Base-by-base conservation (phyloP, 2,888 invertebrate genomes). In the Pachydiplax longipennis region DNA sequence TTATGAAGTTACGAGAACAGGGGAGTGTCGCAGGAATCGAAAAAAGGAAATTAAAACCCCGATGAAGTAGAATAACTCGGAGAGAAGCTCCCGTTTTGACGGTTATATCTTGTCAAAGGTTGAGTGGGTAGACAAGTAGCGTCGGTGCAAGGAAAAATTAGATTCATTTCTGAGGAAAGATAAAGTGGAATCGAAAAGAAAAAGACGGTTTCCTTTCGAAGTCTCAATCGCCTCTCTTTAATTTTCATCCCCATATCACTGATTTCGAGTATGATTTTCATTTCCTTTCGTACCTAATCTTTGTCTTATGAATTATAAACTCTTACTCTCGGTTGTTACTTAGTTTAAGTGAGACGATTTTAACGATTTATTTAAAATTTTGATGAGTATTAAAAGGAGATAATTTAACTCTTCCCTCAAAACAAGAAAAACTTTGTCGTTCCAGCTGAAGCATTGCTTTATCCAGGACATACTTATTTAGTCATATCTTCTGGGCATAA, bases 11-110 rank as follows among this genome's bases (percentile, higher is more conserved):
- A 40, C 37, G 81, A 6, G 58, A 5, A 31, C 18, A 35, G 83
- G 58, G 83, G 48, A 81, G 81, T 12, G 65, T 3, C 35, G 83
- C 40, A 37, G 35, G 87, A 87, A 87, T 37, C 65, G 65, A 87
- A 87, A 87, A 87, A 87, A 87, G 87, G 87, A 87, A 87, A 87
- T 87, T 87, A 87, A 87, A 83, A 87, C 61, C 87, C 31, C 73
- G 73, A 25, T 31, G 73, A 31, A 73, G 73, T 31, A 25, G 73
- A 73, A 73, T 73, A 73, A 73, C 25, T 73, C 31, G 73, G 31
- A 31, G 31, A 73, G 73, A 73, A 31, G 12, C 13, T 73, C 73
- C 25, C 73, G 73, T 73, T 53, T 40, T 44, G 81, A 44, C 81
- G 81, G 81, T n/a, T 31, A 87, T 65, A 87, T 87, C 87, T 65